Percentiles rank a stretch among this genome's conserved stretches.
Conservation (phyloP, 2,113 vertebrate species). For the Cisticola juncidis region DNA sequence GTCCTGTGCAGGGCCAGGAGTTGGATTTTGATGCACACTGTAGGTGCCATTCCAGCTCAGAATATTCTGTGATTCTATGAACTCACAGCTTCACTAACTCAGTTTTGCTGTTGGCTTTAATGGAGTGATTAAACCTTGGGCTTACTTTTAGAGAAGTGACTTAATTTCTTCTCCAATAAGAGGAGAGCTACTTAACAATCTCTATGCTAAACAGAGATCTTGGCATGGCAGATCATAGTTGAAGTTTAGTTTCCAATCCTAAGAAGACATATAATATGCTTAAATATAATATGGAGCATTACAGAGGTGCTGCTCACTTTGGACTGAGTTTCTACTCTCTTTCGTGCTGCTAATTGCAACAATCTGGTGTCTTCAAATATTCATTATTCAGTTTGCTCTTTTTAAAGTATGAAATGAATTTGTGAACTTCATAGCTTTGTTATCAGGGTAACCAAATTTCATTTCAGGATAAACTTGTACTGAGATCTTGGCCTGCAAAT, state of each 20-base stretch:
- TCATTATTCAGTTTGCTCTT: not conserved
- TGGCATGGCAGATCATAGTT: not conserved
- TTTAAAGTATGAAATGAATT: not conserved
- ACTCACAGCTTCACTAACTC: not conserved
- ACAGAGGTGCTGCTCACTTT: not conserved
- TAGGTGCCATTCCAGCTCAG: not conserved
- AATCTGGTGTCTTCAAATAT: not conserved
- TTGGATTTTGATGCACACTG: accelerated
- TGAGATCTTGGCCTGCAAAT: not conserved
- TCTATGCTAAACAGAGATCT: not conserved
- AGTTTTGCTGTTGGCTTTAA: not conserved
- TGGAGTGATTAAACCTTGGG: not conserved
- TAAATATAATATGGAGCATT: not conserved
- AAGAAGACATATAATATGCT: not conserved
- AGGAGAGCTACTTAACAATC: not conserved
- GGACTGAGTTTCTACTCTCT: not conserved
- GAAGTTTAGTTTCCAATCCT: not conserved
- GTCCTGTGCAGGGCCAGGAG: not conserved
- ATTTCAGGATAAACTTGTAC: not conserved
- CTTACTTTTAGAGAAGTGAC: not conserved
- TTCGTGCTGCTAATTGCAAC: not conserved
- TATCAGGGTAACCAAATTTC: not conserved
- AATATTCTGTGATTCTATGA: not conserved
- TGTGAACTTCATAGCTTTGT: not conserved
- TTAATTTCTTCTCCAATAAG: not conserved